A percentile compares a stretch with the other conserved stretches of the same genome.
Evolutionary conservation across 2,797 vertebrate genomes (phyloP).

Genomic region (Phoeniculus purpureus): DNA sequence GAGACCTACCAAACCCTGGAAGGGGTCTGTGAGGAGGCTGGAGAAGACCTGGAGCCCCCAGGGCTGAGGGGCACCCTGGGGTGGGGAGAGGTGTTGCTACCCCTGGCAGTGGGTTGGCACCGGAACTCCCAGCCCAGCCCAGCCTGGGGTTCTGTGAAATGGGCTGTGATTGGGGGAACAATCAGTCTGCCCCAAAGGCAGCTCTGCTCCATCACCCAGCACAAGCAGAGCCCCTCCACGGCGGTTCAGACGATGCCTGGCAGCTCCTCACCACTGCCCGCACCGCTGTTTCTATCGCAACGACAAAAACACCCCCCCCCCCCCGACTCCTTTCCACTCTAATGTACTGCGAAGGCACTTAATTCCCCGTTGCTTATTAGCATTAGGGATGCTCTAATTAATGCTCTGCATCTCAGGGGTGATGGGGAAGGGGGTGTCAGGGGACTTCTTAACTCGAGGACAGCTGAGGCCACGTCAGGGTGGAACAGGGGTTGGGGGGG

Average conservation of each 20-base stretch:
- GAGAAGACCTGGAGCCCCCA: too few relatives aligned
- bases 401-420: background rate
- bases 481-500: background rate
- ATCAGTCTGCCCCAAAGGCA: background rate
- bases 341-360: background rate
- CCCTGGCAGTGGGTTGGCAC: too few relatives aligned
- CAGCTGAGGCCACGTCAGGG: background rate
- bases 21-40: too few relatives aligned
- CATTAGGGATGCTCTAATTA: slow-evolving; percentile 68
- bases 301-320: background rate
- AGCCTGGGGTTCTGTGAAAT: background rate
- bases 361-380: slow-evolving; percentile 18
- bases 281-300: fast-evolving
- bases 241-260: too few relatives aligned
- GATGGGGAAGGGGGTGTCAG: background rate
- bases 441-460: slow-evolving; percentile 28
- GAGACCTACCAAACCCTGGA: too few relatives aligned
- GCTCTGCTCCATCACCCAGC: too few relatives aligned
- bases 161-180: background rate
- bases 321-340: background rate
- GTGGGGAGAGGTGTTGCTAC: too few relatives aligned
- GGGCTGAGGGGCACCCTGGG: too few relatives aligned
- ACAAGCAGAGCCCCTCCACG: too few relatives aligned
- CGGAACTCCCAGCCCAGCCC: too few relatives aligned
- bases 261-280: too few relatives aligned